Evolutionary conservation across 2,113 vertebrate species (phyloP), one percentile per base, ranked within the genome.

Genomic region (Urocitellus parryii): DNA sequence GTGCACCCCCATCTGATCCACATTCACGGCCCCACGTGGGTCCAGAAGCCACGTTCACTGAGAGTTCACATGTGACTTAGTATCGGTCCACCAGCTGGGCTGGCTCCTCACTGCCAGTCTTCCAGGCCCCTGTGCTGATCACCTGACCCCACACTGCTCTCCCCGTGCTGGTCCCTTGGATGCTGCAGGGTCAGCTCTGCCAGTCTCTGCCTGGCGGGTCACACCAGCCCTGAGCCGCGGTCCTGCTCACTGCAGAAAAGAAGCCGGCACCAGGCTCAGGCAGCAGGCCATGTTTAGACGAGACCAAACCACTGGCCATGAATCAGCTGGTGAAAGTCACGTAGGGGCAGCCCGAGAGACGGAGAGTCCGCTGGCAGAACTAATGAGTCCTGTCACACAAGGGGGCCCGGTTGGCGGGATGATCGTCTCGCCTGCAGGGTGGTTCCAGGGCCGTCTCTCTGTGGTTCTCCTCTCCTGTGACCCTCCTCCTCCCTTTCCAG

Each of bases 91-190:
- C n/a, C 24, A 13, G 29, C 53, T n/a, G 37, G 45, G 25, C 5
- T 32, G n/a, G 24, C 37, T 32, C 9, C 51, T 82, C 8, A 6
- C 14, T 61, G 16, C 70, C 12, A 14, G 20, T 5, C n/a, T 25
- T 58, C 61, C 53, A 4, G 25, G 58, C 22, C 61, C 48, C 34
- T 14, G 34, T 5, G 14, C 25, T 18, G 85, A 25, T 27, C 27
- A 42, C 5, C 0, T 7, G 3, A 2, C 3, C n/a, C 32, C 45
- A 53, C 2, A 5, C 18, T 27, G 29, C 20, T 37, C 48, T 3
- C 10, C 0, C 0, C 7, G 1, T 9, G 18, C 25, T 10, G 32
- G n/a, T 8, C 20, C 58, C 12, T 7, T 12, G 25, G n/a, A n/a
- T 3, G 0, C 5, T 24, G 48, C 68, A 22, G 24, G 4, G 4